Percentiles rank a stretch among this genome's conserved stretches.
phyloP scores from a whole-genome alignment of 2,797 vertebrate genomes.

The Hippopotamyrus pictus region DNA sequence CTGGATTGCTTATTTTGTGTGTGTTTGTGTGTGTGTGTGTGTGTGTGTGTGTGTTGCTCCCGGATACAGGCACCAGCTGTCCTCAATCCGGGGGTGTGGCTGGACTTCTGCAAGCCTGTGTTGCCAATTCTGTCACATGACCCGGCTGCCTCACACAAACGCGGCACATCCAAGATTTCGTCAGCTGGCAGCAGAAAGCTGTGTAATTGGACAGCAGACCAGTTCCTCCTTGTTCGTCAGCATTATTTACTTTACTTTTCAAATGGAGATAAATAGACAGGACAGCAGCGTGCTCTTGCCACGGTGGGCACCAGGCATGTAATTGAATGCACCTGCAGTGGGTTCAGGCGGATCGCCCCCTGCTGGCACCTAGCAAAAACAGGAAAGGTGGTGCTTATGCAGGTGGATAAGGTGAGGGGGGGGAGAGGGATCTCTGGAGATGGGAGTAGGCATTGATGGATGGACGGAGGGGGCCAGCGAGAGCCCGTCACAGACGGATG shows the following conservation, averaged over 20 bases:
- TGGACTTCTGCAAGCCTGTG: constrained; percentile 19
- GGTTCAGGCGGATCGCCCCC: background rate
- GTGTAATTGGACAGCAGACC: background rate
- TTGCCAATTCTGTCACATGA: background rate
- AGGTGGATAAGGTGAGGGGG: background rate
- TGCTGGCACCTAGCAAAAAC: background rate
- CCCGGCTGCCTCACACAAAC: background rate
- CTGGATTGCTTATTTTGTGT: background rate
- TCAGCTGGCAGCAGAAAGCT: background rate
- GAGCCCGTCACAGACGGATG: background rate
- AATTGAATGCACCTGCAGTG: background rate
- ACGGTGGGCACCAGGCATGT: background rate
- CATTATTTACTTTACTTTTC: background rate
- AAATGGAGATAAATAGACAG: background rate
- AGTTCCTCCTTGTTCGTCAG: background rate
- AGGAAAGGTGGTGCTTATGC: background rate
- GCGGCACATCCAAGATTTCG: background rate
- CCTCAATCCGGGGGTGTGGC: constrained; percentile 41
- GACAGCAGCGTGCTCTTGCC: background rate
- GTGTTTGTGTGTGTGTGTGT: background rate
- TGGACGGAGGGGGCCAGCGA: background rate
- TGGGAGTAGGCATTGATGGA: background rate
- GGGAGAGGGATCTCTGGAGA: background rate
- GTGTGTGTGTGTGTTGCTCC: background rate
- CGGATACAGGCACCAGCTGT: constrained; percentile 44